Base-by-base conservation (phyloP, 2,888 invertebrate genomes). In the Tetragonisca angustula region DNA sequence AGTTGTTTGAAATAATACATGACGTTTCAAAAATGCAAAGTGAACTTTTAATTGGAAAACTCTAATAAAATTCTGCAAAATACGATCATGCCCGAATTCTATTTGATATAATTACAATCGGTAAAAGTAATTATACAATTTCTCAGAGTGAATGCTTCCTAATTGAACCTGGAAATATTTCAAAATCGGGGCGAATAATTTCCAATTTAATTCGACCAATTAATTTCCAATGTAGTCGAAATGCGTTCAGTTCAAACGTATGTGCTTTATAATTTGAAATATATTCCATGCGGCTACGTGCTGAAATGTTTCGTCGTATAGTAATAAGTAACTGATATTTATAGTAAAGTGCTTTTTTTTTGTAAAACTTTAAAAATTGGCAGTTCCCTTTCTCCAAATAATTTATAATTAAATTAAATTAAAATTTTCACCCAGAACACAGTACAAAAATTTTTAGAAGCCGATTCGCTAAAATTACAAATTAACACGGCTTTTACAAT, bases 181-280 rank as follows among this genome's bases (percentile, higher is more conserved):
- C 21, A 6, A 36, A 36, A 65, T 36, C n/a, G 64, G 36, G n/a
- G 3, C 36, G 15, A 65, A 65, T 54, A 17, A 71, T 64, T 71
- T 61, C 24, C 56, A 67, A 21, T 67, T 50, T 73, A 65, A 59
- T 59, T 56, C 56, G 17, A 15, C 4, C 49, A 4, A 36, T 6
- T 17, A 56, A 52, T 73, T 73, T 68, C 73, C 36, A 61, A 15
- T 59, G 73, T 49, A 24, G 52, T 62, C 17, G 13, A 65, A 65
- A 56, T 1, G 32, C 24, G 43, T 49, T 65, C 17, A n/a, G 24
- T 59, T 49, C 4, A 59, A 19, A 36, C 52, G 64, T 61, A 5
- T 5, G 64, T 6, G 36, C 36, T 65, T 36, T 65, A 36, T 9
- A 32, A 11, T 21, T 32, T 62, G 32, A 13, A 13, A 27, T 62